These are phyloP conservation scores for Megaustenia siamemsis DNA, from an alignment of 2,888 invertebrate species.

Conservation along the genomic window DNA sequence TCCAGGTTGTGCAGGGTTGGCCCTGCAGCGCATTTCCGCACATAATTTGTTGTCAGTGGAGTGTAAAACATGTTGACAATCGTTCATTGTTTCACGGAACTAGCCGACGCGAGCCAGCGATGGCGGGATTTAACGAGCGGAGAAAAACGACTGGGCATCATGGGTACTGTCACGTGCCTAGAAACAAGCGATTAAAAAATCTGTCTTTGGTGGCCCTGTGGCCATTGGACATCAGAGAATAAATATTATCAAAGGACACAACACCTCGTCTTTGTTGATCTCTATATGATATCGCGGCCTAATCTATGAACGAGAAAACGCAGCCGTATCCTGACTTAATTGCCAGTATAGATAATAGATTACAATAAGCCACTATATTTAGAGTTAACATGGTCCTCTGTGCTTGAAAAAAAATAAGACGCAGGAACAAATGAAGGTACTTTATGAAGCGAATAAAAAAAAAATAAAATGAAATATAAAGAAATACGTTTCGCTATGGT, in stretches of 20 bases:
- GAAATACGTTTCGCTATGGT: no score
- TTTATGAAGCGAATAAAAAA: no score
- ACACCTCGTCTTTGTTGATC: not conserved
- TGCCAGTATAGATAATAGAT: no score
- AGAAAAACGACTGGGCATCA: conserved; percentile 10
- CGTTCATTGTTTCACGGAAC: not conserved
- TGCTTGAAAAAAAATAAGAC: no score
- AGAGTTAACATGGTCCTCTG: no score
- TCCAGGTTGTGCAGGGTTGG: not conserved
- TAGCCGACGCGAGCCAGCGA: conserved; percentile 13
- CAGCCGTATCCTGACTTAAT: no score
- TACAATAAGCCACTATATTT: no score
- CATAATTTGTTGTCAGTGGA: conserved; percentile 32
- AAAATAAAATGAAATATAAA: no score
- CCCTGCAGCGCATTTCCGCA: conserved; percentile 1
- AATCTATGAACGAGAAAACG: not conserved
- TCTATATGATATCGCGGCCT: not conserved
- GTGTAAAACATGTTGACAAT: conserved; percentile 27
- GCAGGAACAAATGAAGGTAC: no score
- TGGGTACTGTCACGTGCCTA: conserved; percentile 30
- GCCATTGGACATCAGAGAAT: conserved; percentile 16
- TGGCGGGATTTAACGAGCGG: not conserved
- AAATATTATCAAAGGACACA: not conserved
- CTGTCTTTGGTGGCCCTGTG: not conserved
- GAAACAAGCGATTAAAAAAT: conserved; percentile 43